Evolutionary conservation across 2,797 vertebrate species (phyloP).

Genomic region (Cyclura pinguis): DNA sequence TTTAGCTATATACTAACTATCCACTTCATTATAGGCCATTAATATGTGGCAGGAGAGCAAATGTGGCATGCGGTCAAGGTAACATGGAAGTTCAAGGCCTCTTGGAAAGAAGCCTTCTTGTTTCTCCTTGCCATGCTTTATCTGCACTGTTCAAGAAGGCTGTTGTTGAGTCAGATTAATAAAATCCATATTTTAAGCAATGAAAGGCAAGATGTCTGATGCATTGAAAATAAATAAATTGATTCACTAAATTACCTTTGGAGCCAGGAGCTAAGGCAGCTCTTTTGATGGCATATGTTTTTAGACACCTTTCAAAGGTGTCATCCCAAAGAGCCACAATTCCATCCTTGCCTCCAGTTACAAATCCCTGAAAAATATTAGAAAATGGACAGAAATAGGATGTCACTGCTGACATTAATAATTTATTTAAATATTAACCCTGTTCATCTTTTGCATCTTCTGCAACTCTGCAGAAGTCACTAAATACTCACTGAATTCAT

Average conservation of each 20-base stretch:
- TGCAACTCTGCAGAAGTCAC: neutral
- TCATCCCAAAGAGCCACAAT: slow-evolving; percentile 98
- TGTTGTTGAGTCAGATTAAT: neutral
- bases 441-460: slow-evolving; percentile 17
- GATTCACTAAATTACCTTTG: slow-evolving; percentile 86
- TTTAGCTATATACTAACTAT: neutral
- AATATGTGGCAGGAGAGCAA: neutral
- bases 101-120: neutral
- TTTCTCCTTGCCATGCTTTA: neutral
- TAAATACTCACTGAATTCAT: neutral
- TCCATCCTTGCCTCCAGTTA: slow-evolving; percentile 98
- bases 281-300: slow-evolving; percentile 98
- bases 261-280: slow-evolving; percentile 95
- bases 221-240: slow-evolving; percentile 17
- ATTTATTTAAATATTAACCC: neutral
- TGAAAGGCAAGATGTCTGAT: neutral
- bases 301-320: slow-evolving; percentile 97
- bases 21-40: neutral
- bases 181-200: slow-evolving; percentile 35
- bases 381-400: neutral
- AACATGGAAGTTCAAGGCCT: neutral
- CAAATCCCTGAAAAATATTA: slow-evolving; percentile 88
- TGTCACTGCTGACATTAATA: neutral
- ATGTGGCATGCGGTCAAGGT: neutral
- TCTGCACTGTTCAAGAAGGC: neutral